Percentiles rank a stretch among this genome's conserved stretches.
Evolutionary conservation across 2,797 vertebrate genomes (phyloP).

Genomic region (Cichlasoma orientale): DNA sequence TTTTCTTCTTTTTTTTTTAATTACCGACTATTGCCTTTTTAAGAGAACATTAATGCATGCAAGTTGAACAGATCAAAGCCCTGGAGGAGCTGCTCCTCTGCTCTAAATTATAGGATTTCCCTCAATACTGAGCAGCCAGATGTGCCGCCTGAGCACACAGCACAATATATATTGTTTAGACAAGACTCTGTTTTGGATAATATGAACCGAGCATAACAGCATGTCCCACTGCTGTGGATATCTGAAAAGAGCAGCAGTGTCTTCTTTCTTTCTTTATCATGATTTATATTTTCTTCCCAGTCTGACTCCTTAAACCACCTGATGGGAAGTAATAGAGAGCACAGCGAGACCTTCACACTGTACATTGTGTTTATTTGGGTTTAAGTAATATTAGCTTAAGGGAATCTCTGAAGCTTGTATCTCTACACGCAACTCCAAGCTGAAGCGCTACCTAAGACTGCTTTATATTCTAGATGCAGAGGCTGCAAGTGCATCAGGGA

Average conservation of each 20-base stretch:
- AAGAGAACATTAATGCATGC: conserved; percentile 26
- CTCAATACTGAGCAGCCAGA: conserved; percentile 19
- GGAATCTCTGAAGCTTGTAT: conserved; percentile 5
- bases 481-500: neutral
- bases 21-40: conserved; percentile 31
- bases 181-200: conserved; percentile 45
- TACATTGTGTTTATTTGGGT: conserved; percentile 38
- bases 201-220: conserved; percentile 40
- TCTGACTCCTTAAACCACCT: conserved; percentile 10
- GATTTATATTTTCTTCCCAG: conserved; percentile 4
- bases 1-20: conserved; percentile 21
- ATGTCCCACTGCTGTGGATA: conserved; percentile 11
- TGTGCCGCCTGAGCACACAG: conserved; percentile 14
- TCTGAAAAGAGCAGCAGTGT: conserved; percentile 33
- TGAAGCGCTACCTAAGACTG: conserved; percentile 6
- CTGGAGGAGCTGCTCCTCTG: conserved; percentile 16
- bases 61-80: conserved; percentile 28
- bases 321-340: conserved; percentile 20
- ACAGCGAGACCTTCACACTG: conserved; percentile 15
- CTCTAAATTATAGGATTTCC: conserved; percentile 54
- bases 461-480: neutral
- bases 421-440: neutral
- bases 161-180: neutral
- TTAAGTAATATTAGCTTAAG: conserved; percentile 16
- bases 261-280: conserved; percentile 15